Conservation (phyloP, 2,888 invertebrate species). For the Andrena hattorfiana region DNA sequence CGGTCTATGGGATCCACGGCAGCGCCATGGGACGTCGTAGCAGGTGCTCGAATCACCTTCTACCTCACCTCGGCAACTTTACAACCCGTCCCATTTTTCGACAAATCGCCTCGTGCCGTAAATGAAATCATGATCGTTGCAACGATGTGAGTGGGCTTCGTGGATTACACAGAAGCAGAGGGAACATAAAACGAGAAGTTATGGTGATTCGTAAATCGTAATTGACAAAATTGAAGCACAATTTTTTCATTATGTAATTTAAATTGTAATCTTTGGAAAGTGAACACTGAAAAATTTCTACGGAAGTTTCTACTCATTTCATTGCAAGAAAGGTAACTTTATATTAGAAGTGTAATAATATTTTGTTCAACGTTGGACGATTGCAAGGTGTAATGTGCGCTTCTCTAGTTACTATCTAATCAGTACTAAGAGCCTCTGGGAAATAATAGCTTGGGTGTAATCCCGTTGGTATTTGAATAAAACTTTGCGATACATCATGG, state of each 20-base stretch:
- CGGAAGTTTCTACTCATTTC: neutral
- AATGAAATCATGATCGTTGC: conserved; percentile 3
- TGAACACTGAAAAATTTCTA: no score
- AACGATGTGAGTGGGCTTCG: conserved; percentile 5
- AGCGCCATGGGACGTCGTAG: conserved; percentile 54
- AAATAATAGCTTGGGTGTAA: conserved; percentile 24
- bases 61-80: conserved; percentile 2
- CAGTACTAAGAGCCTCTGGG: conserved; percentile 5
- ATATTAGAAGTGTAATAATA: neutral
- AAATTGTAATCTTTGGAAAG: no score
- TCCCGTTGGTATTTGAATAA: conserved; percentile 29
- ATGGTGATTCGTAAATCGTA: neutral
- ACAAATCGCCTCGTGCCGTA: conserved; percentile 27
- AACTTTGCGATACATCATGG: conserved; percentile 16
- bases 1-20: conserved; percentile 62
- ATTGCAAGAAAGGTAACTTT: neutral
- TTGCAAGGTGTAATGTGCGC: neutral
- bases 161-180: neutral
- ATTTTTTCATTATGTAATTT: no score
- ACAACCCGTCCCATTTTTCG: neutral
- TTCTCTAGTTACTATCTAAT: conserved; percentile 50
- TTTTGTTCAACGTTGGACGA: neutral
- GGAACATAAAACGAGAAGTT: neutral
- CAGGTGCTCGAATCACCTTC: conserved; percentile 61
- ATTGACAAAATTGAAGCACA: no score